These are phyloP conservation scores for Drosophila rubida DNA, from an alignment of 2,888 invertebrate genomes.

Conservation along the genomic window DNA sequence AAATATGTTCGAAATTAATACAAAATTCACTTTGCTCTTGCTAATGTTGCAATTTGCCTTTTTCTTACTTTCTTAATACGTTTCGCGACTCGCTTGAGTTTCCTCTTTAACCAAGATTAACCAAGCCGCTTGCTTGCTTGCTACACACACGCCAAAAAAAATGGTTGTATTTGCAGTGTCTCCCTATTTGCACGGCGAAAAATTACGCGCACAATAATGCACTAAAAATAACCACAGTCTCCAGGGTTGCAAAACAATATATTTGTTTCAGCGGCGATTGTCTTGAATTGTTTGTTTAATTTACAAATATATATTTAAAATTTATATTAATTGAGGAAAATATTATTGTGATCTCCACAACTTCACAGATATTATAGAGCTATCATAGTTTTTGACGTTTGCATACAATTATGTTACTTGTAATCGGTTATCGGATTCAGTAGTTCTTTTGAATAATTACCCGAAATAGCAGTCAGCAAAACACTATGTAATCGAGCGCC, in stretches of 20 bases:
- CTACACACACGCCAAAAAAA: slow-evolving; percentile 74
- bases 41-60: slow-evolving; percentile 12
- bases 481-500: too few species aligned
- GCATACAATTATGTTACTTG: too few species aligned
- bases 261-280: background rate
- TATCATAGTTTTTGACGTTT: too few species aligned
- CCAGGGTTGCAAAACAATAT: slow-evolving; percentile 29
- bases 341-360: too few species aligned
- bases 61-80: slow-evolving; percentile 43
- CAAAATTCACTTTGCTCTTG: slow-evolving; percentile 13
- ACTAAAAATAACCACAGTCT: slow-evolving; percentile 44
- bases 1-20: slow-evolving; percentile 21
- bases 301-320: too few species aligned
- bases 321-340: too few species aligned
- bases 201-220: slow-evolving; percentile 16
- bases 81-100: slow-evolving; percentile 37
- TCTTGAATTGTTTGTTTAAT: background rate
- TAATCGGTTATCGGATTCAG: background rate
- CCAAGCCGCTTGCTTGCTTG: slow-evolving; percentile 66
- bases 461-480: too few species aligned
- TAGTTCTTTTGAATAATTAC: background rate
- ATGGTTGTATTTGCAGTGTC: slow-evolving; percentile 64
- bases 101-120: slow-evolving; percentile 15
- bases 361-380: too few species aligned
- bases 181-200: slow-evolving; percentile 43